These are phyloP conservation scores for Rhingia rostrata DNA, from an alignment of 2,888 invertebrate genomes.

Conservation along the genomic window DNA sequence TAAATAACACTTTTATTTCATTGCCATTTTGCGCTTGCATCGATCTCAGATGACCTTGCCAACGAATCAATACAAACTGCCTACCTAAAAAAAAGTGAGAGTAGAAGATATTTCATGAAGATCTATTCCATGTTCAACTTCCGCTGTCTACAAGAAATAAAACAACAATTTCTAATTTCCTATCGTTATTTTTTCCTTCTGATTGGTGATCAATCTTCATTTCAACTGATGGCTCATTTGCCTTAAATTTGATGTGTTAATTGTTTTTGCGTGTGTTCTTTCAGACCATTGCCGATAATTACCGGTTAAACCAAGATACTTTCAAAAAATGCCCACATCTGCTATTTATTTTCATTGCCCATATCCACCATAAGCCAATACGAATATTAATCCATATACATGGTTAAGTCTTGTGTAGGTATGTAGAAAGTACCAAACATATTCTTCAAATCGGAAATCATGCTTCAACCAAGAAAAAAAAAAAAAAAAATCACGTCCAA, in stretches of 20 bases:
- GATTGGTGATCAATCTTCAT: constrained; percentile 4
- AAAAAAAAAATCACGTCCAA: constrained; percentile 27
- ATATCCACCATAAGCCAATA: background rate
- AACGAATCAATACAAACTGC: background rate
- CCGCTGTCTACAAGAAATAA: background rate
- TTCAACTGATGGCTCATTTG: constrained; percentile 9
- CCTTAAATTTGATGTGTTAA: constrained; percentile 13
- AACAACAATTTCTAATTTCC: background rate
- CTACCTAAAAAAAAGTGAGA: background rate
- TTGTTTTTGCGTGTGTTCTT: background rate
- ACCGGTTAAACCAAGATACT: background rate
- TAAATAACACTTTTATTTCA: too few species aligned
- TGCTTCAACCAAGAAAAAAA: background rate
- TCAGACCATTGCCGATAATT: constrained; percentile 8
- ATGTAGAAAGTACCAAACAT: constrained; percentile 8
- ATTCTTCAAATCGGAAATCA: background rate
- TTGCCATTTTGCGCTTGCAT: too few species aligned
- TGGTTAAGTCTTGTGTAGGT: background rate
- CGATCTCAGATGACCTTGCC: too few species aligned
- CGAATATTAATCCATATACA: background rate
- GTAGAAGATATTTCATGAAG: background rate
- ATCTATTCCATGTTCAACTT: background rate
- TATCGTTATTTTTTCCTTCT: background rate
- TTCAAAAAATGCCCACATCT: constrained; percentile 1
- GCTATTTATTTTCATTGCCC: too few species aligned